These are phyloP conservation scores for Pteronotus mesoamericanus DNA, from an alignment of 2,797 vertebrate species.

Conservation along the genomic window DNA sequence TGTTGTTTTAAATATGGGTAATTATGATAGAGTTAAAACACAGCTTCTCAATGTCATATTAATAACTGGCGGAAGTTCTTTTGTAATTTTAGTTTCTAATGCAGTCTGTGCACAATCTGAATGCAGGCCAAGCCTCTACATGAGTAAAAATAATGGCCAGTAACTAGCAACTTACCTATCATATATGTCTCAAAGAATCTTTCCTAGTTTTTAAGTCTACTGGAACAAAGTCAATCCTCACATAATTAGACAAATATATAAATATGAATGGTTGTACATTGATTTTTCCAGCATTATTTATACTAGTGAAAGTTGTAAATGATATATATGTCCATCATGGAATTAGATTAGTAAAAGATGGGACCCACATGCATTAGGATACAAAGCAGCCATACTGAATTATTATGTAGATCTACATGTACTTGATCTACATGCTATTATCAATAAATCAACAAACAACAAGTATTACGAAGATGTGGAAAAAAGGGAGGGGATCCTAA, in stretches of 20 bases:
- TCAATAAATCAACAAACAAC: neutral
- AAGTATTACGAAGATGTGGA: neutral
- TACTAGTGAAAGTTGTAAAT: neutral
- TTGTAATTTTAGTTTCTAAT: constrained; percentile 42
- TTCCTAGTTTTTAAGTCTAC: neutral
- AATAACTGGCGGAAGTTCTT: constrained; percentile 38
- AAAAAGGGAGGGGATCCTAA: neutral
- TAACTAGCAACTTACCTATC: constrained; percentile 9
- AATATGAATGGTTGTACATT: neutral
- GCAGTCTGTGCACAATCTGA: neutral
- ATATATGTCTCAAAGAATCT: neutral
- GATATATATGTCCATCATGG: neutral
- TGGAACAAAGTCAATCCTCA: neutral
- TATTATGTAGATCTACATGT: neutral
- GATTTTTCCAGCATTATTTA: neutral
- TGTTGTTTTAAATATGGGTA: constrained; percentile 57
- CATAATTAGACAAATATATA: neutral
- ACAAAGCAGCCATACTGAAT: neutral
- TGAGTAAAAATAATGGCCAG: constrained; percentile 21
- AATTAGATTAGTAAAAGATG: neutral
- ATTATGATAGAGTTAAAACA: constrained; percentile 56
- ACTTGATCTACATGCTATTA: neutral
- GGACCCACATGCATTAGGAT: neutral
- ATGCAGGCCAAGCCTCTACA: neutral
- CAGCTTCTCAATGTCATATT: constrained; percentile 46